phyloP scores from a whole-genome alignment of 2,888 invertebrate genomes.

The Poecilobothrus nobilitatus region DNA sequence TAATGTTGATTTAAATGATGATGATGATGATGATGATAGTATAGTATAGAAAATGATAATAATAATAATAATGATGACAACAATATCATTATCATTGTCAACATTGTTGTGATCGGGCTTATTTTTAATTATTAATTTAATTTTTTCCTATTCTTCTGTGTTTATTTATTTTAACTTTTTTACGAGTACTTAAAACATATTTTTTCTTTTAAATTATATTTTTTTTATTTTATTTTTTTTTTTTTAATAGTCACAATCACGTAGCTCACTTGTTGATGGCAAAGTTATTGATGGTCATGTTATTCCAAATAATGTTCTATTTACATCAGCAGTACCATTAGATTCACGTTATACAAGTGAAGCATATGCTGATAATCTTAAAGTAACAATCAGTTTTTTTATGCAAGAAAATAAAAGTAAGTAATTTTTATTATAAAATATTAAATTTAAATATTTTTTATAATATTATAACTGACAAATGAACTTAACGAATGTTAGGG shows the following conservation, averaged over 20 bases:
- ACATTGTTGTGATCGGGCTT: neutral
- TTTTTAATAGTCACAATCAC: slow-evolving; percentile 51
- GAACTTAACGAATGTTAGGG: too few relatives aligned
- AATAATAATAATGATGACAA: neutral
- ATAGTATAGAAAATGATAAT: neutral
- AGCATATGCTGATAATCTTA: slow-evolving; percentile 73
- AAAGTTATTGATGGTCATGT: slow-evolving; percentile 86
- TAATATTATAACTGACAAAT: too few relatives aligned
- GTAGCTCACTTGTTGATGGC: slow-evolving; percentile 67
- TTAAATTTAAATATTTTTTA: too few relatives aligned
- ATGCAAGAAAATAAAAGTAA: slow-evolving; percentile 63
- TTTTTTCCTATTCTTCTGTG: neutral
- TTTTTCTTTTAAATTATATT: slow-evolving; percentile 2
- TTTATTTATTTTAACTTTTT: neutral
- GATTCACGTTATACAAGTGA: slow-evolving; percentile 67
- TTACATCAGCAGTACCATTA: slow-evolving; percentile 72
- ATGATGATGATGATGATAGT: neutral
- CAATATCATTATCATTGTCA: slow-evolving; percentile 6
- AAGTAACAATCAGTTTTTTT: slow-evolving; percentile 72
- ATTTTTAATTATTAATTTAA: neutral
- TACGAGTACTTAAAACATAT: slow-evolving; percentile 10
- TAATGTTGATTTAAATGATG: neutral
- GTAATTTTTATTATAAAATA: slow-evolving; percentile 28
- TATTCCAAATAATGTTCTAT: slow-evolving; percentile 76
- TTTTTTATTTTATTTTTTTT: neutral